phyloP scores from a whole-genome alignment of 2,888 invertebrate species.

The Slavum lentiscoides region DNA sequence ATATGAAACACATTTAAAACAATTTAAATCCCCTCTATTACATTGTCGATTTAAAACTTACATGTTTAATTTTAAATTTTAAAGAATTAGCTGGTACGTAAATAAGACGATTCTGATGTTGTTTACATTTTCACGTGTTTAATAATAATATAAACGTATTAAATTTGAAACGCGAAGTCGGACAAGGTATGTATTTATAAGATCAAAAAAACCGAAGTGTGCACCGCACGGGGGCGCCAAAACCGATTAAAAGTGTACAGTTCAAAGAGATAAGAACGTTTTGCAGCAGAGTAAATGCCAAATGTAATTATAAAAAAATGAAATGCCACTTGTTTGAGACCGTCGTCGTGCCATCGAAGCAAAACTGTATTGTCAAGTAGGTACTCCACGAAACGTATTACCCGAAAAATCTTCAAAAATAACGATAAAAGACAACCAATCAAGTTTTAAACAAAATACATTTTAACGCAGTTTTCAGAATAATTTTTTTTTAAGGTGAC shows the following conservation, averaged over 20 bases:
- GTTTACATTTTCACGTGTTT: background rate
- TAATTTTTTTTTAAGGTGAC: too few species aligned
- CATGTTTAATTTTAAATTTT: too few species aligned
- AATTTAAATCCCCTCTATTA: too few species aligned
- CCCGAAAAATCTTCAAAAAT: background rate
- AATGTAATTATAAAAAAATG: constrained; percentile 3
- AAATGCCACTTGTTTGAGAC: background rate
- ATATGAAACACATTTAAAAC: too few species aligned
- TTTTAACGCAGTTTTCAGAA: too few species aligned
- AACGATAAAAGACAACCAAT: background rate
- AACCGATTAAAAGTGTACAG: constrained; percentile 24
- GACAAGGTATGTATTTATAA: background rate
- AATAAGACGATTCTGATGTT: background rate
- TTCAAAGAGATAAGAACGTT: constrained; percentile 4
- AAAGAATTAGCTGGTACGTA: background rate
- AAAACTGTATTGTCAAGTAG: background rate
- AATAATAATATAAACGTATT: background rate
- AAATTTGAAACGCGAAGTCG: background rate
- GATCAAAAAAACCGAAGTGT: background rate
- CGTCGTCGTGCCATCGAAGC: background rate
- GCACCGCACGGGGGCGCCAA: background rate
- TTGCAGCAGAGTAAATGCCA: background rate
- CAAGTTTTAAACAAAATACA: background rate
- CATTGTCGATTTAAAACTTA: too few species aligned
- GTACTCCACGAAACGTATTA: background rate